Conservation (phyloP, 1,140 invertebrate genomes). For the Drosophila repleta region DNA sequence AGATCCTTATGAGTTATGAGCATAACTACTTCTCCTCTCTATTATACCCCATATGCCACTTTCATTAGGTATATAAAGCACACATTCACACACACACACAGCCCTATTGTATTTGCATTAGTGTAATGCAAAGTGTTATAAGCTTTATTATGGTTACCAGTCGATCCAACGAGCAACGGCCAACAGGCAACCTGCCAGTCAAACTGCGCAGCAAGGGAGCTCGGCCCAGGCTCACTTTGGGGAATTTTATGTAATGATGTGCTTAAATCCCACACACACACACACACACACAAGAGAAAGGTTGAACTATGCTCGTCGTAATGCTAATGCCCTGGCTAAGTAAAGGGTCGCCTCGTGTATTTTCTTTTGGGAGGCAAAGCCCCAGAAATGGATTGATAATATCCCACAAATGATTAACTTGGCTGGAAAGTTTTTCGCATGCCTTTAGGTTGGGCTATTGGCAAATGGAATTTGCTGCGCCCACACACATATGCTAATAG, state of each 20-base stretch:
- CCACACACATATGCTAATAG: slow-evolving; percentile 71
- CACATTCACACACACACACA: background rate
- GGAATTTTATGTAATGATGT: slow-evolving; percentile 79
- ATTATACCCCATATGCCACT: too few relatives aligned
- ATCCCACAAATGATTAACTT: slow-evolving; percentile 82
- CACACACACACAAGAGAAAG: slow-evolving; percentile 27
- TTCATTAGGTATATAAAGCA: background rate
- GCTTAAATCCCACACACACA: slow-evolving; percentile 59
- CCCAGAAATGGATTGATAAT: slow-evolving; percentile 82
- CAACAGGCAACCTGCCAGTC: slow-evolving; percentile 19
- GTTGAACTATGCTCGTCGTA: slow-evolving; percentile 49
- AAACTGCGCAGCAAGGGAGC: background rate
- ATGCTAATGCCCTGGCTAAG: slow-evolving; percentile 37
- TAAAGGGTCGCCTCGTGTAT: slow-evolving; percentile 3
- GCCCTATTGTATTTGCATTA: slow-evolving; percentile 78
- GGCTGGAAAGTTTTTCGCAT: slow-evolving; percentile 69
- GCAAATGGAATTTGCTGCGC: background rate
- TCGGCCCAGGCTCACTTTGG: slow-evolving; percentile 47
- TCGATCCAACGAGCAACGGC: slow-evolving; percentile 39
- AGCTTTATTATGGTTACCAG: slow-evolving; percentile 74
- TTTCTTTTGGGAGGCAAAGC: slow-evolving; percentile 39
- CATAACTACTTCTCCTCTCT: too few relatives aligned
- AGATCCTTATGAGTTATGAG: too few relatives aligned
- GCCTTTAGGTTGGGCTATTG: slow-evolving; percentile 23
- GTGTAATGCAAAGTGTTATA: slow-evolving; percentile 82